phyloP scores from a whole-genome alignment of 2,797 vertebrate species.

The Anisognathus igniventris region DNA sequence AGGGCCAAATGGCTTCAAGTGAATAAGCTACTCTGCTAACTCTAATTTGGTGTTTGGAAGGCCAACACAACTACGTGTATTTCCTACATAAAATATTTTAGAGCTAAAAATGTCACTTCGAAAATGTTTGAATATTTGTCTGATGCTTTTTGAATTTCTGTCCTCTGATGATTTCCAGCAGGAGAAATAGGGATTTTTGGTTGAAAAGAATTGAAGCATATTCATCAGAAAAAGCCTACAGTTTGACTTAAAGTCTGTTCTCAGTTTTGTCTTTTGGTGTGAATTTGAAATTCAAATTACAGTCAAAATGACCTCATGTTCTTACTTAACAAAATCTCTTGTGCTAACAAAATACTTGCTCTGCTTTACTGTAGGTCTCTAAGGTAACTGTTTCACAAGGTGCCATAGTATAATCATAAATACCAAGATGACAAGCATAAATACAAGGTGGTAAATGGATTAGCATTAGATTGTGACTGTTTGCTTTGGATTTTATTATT shows the following conservation, averaged over 20 bases:
- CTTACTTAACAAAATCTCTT: neutral
- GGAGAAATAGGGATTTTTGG: neutral
- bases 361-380: neutral
- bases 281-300: constrained; percentile 17
- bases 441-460: neutral
- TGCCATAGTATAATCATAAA: neutral
- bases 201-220: neutral
- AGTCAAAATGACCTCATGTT: neutral
- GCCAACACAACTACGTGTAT: neutral
- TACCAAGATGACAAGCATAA: neutral
- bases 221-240: neutral
- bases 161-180: neutral
- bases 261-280: neutral
- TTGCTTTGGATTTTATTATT: neutral
- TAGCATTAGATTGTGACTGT: neutral
- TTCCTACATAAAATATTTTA: neutral
- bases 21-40: neutral
- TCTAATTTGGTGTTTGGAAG: neutral
- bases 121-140: neutral
- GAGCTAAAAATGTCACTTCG: neutral
- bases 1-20: neutral
- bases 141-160: neutral
- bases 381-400: neutral
- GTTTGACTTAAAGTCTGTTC: neutral
- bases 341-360: neutral